Evolutionary conservation across 1,140 invertebrate genomes (phyloP).

Genomic region (Temnothorax longispinosus): DNA sequence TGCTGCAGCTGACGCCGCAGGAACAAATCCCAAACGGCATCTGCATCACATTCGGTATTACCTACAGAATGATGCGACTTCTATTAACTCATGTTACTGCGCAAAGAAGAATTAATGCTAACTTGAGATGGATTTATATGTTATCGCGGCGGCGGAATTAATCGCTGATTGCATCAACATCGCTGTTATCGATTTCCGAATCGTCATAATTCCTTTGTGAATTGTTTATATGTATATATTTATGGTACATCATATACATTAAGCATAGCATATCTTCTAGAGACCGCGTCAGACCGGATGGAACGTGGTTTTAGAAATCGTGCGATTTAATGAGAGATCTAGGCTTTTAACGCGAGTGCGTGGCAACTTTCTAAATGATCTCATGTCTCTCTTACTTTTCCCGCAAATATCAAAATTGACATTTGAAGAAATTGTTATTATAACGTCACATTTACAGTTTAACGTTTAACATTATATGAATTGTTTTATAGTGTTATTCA

Average conservation of each 20-base stretch:
- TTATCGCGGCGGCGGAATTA: not conserved
- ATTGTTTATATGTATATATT: not conserved
- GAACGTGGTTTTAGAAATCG: constrained; percentile 14
- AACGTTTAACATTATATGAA: not conserved
- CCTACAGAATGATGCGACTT: constrained; percentile 20
- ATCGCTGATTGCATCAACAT: not conserved
- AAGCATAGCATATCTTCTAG: not conserved
- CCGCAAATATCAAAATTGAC: not conserved
- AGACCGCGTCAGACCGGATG: not conserved
- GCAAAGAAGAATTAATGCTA: not conserved
- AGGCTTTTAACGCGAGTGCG: not conserved
- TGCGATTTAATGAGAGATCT: not conserved
- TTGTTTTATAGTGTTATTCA: not conserved
- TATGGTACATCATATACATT: not conserved
- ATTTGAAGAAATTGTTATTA: not conserved
- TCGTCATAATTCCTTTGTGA: not conserved
- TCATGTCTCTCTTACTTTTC: not conserved
- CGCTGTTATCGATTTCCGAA: not conserved
- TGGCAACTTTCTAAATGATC: constrained; percentile 33
- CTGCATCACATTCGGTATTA: constrained; percentile 61
- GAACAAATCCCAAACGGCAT: constrained; percentile 2
- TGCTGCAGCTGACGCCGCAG: constrained; percentile 84
- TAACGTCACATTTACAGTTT: not conserved
- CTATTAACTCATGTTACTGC: not conserved
- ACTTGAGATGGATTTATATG: not conserved